A percentile compares a stretch with the other conserved stretches of the same genome.
Conservation (phyloP, 2,888 invertebrate species). For the Dicycla oo region DNA sequence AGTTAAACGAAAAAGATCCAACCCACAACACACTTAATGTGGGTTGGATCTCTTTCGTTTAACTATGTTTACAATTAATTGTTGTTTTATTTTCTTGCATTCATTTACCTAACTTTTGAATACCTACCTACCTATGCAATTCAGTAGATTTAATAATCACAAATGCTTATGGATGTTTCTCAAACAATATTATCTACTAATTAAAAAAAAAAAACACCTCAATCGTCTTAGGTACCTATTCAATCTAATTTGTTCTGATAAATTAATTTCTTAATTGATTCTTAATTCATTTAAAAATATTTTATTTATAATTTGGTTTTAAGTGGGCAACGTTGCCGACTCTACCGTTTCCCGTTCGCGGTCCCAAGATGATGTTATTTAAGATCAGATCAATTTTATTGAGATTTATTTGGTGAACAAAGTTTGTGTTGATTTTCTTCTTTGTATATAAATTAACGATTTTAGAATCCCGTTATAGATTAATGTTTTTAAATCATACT, state of each 20-base stretch:
- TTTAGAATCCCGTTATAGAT: conserved; percentile 73
- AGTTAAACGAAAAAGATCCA: no score
- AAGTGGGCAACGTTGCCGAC: conserved; percentile 69
- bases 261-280: conserved; percentile 1
- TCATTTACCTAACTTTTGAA: conserved; percentile 1
- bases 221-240: no score
- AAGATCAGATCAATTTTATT: conserved; percentile 89
- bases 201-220: no score
- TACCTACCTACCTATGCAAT: not conserved
- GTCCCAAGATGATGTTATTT: conserved; percentile 86
- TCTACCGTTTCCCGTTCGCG: conserved; percentile 73
- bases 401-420: conserved; percentile 87
- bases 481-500: conserved; percentile 71
- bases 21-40: no score
- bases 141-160: not conserved
- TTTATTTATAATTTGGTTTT: not conserved
- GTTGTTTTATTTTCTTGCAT: conserved; percentile 45
- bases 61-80: no score
- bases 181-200: no score
- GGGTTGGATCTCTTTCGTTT: no score
- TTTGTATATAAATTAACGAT: conserved; percentile 81
- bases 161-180: not conserved
- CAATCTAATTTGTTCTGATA: no score
- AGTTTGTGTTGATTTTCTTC: conserved; percentile 79
- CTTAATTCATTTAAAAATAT: not conserved